Evolutionary conservation across 2,888 invertebrate species (phyloP).

Genomic region (Volucella inflata): DNA sequence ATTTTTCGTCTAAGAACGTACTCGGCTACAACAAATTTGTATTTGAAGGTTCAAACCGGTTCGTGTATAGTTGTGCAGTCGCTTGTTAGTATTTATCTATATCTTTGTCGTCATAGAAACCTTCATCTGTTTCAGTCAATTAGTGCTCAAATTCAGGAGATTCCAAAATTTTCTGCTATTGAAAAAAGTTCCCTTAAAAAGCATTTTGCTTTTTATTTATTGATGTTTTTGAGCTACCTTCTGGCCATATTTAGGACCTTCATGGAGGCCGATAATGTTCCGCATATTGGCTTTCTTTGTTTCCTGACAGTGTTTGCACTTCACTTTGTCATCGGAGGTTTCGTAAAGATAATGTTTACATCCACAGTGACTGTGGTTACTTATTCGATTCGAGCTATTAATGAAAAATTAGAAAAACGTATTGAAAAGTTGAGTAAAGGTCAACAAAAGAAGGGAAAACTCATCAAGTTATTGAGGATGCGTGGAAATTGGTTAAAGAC

Average conservation of each 20-base stretch:
- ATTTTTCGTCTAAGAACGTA: background rate
- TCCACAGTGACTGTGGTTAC: slow-evolving; percentile 15
- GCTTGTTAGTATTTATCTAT: slow-evolving; percentile 27
- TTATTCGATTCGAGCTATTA: slow-evolving; percentile 17
- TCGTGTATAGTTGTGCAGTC: slow-evolving; percentile 19
- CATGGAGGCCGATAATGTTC: background rate
- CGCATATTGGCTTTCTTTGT: background rate
- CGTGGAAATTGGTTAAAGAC: slow-evolving; percentile 11
- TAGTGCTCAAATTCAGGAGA: background rate
- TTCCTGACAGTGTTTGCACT: background rate
- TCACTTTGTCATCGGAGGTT: slow-evolving; percentile 23
- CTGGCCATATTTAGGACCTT: background rate
- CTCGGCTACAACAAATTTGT: slow-evolving; percentile 11
- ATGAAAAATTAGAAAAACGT: slow-evolving; percentile 7
- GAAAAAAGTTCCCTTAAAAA: background rate
- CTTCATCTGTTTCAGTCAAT: slow-evolving; percentile 25
- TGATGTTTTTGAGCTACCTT: slow-evolving; percentile 1
- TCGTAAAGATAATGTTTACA: slow-evolving; percentile 22
- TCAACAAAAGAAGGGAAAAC: background rate
- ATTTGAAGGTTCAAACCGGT: slow-evolving; percentile 2
- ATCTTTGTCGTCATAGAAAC: slow-evolving; percentile 3
- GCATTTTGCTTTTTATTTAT: background rate
- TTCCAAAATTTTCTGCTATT: background rate
- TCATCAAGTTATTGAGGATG: background rate
- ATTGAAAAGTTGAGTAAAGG: slow-evolving; percentile 4